phyloP scores from a whole-genome alignment of 1,140 invertebrate species.

The Amyelois transitella region DNA sequence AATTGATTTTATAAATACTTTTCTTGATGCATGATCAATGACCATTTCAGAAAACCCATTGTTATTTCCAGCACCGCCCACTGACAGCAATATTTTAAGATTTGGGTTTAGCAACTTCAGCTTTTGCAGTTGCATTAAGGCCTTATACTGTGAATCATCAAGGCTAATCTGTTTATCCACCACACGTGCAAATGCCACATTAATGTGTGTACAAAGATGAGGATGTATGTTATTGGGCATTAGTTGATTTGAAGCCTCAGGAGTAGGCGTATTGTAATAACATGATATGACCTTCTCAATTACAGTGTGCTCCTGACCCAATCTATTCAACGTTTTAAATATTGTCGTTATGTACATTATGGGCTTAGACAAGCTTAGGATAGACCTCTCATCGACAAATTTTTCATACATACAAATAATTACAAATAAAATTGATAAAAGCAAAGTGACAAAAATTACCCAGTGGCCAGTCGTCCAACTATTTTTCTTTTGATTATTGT shows the following conservation, averaged over 20 bases:
- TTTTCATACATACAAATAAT: not conserved
- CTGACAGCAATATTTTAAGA: slow-evolving; percentile 85
- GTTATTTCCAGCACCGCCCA: slow-evolving; percentile 80
- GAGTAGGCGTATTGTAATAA: slow-evolving; percentile 78
- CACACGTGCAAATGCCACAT: slow-evolving; percentile 82
- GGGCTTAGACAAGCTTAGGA: not conserved
- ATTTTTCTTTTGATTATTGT: not conserved
- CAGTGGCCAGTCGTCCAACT: not conserved
- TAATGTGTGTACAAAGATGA: slow-evolving; percentile 87
- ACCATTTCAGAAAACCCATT: slow-evolving; percentile 83
- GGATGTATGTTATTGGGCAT: slow-evolving; percentile 77
- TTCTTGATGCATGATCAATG: slow-evolving; percentile 78
- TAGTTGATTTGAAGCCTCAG: slow-evolving; percentile 50
- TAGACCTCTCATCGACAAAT: not conserved
- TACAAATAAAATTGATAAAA: not conserved
- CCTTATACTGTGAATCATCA: slow-evolving; percentile 45
- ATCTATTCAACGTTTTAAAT: not conserved
- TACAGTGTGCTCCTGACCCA: not conserved
- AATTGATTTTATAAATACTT: slow-evolving; percentile 82
- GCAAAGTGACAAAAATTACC: not conserved
- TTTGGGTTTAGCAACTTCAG: slow-evolving; percentile 80
- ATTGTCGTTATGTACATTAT: not conserved
- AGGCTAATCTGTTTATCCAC: slow-evolving; percentile 77
- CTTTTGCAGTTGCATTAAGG: slow-evolving; percentile 74
- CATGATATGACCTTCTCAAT: slow-evolving; percentile 65